These are phyloP conservation scores for Philantomba maxwellii DNA, from an alignment of 2,113 vertebrate species.

Conservation along the genomic window DNA sequence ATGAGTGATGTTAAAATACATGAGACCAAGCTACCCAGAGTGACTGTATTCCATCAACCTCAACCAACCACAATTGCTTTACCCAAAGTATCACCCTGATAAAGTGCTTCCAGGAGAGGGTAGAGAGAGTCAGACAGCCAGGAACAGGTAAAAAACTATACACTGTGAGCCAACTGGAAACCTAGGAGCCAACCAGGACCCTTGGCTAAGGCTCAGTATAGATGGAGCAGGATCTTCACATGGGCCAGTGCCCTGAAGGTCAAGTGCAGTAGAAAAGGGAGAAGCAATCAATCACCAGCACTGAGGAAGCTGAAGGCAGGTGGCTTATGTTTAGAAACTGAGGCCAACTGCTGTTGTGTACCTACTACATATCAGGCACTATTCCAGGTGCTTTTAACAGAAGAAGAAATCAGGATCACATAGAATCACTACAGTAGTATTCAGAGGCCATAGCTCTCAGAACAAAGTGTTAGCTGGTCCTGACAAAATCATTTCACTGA, in stretches of 20 bases:
- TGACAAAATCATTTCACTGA: neutral
- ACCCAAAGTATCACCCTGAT: neutral
- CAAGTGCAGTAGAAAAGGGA: neutral
- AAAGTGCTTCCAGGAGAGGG: neutral
- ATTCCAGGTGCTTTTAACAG: neutral
- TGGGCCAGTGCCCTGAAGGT: neutral
- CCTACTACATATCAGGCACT: neutral
- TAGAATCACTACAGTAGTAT: neutral
- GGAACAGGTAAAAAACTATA: neutral
- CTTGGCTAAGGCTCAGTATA: neutral
- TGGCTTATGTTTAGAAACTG: neutral
- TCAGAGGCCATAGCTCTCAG: neutral
- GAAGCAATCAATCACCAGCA: neutral
- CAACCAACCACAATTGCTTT: neutral
- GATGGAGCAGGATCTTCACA: neutral
- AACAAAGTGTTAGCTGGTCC: neutral
- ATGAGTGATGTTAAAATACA: neutral
- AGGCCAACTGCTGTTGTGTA: neutral
- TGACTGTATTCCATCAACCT: neutral
- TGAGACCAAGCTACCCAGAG: neutral
- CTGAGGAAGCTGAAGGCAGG: neutral
- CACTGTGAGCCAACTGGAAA: neutral
- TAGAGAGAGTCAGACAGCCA: neutral
- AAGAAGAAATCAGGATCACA: neutral
- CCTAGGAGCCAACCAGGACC: neutral